A percentile compares a stretch with the other conserved stretches of the same genome.
Evolutionary conservation across 2,888 invertebrate species (phyloP).

Genomic region (Molorchus minor): DNA sequence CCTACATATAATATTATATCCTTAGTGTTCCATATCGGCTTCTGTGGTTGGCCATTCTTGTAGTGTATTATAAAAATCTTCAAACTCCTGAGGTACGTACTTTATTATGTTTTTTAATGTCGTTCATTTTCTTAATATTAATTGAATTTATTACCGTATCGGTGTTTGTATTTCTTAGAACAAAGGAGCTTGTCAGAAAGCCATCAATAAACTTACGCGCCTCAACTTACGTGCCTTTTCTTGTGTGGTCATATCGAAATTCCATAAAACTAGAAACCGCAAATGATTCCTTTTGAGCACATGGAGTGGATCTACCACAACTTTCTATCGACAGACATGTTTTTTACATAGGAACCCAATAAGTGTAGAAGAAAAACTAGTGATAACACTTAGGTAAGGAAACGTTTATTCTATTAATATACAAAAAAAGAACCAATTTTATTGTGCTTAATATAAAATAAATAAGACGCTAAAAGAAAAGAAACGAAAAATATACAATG

Average conservation of each 20-base stretch:
- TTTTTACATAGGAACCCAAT: slow-evolving; percentile 2
- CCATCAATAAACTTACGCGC: not conserved
- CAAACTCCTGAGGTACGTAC: slow-evolving; percentile 3
- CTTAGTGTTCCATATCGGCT: slow-evolving; percentile 1
- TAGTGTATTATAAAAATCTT: slow-evolving; percentile 3
- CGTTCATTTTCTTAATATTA: not conserved
- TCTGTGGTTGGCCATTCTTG: slow-evolving; percentile 2
- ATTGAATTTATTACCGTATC: not conserved
- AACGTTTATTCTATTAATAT: slow-evolving; percentile 1
- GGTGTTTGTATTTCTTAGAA: slow-evolving; percentile 2
- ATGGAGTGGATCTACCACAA: slow-evolving; percentile 1
- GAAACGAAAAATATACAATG: not conserved
- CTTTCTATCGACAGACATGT: not conserved
- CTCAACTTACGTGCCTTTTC: slow-evolving; percentile 1
- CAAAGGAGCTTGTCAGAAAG: not conserved
- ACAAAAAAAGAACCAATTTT: not conserved
- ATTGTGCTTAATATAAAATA: not conserved
- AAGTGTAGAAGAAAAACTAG: not conserved
- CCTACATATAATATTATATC: too few species aligned
- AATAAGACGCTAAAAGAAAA: not conserved
- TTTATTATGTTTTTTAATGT: slow-evolving; percentile 3
- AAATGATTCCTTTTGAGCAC: slow-evolving; percentile 4
- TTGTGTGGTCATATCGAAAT: slow-evolving; percentile 3
- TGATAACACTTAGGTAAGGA: slow-evolving; percentile 2
- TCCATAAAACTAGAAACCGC: slow-evolving; percentile 3